phyloP scores from a whole-genome alignment of 2,797 vertebrate species.

The Mus minutoides region DNA sequence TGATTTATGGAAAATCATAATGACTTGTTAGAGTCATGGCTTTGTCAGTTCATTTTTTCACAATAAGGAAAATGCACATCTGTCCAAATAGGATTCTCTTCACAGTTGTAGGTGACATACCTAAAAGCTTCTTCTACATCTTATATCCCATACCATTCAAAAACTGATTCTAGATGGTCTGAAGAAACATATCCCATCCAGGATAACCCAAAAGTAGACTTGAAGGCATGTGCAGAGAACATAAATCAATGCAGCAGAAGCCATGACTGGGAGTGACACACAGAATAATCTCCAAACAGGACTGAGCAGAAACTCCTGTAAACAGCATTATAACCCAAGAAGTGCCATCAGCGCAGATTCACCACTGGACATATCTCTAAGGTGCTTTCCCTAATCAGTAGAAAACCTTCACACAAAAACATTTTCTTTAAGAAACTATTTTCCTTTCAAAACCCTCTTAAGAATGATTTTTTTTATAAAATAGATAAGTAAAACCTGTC shows the following conservation, averaged over 20 bases:
- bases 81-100: neutral
- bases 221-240: neutral
- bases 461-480: neutral
- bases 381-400: neutral
- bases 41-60: neutral
- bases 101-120: neutral
- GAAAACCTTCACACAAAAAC: neutral
- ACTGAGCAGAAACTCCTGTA: neutral
- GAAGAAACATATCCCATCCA: neutral
- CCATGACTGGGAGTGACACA: neutral
- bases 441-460: neutral
- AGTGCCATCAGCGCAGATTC: neutral
- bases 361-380: neutral
- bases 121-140: neutral
- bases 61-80: neutral
- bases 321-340: neutral
- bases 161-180: neutral
- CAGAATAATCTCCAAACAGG: neutral
- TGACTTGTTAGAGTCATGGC: neutral
- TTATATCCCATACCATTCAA: neutral
- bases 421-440: conserved; percentile 1
- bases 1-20: neutral
- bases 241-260: neutral
- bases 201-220: neutral
- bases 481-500: neutral